phyloP scores from a whole-genome alignment of 2,888 invertebrate species.

The Poecilobothrus nobilitatus region DNA sequence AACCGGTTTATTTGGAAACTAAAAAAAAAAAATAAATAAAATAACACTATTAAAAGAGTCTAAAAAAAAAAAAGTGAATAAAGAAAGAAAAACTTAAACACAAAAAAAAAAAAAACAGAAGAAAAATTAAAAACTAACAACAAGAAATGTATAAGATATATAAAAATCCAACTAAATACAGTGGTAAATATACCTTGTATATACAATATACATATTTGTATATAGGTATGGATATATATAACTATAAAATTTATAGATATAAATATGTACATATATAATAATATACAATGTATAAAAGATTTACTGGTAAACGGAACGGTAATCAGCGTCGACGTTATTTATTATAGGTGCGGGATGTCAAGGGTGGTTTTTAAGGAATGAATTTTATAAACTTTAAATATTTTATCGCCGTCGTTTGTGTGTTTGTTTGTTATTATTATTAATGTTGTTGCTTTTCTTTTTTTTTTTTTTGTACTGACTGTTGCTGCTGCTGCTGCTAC shows the following conservation, averaged over 20 bases:
- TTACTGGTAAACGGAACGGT: background rate
- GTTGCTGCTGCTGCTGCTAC: too few species aligned
- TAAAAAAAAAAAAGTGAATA: background rate
- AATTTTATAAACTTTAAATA: constrained; percentile 4
- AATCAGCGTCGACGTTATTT: background rate
- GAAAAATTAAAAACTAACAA: background rate
- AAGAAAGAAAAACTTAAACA: background rate
- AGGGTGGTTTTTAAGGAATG: background rate
- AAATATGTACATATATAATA: background rate
- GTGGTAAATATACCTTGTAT: background rate
- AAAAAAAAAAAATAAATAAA: background rate
- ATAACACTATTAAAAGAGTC: background rate
- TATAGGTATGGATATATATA: background rate
- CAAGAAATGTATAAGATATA: background rate
- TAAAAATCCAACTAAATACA: background rate
- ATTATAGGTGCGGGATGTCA: background rate
- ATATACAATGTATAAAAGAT: background rate
- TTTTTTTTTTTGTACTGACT: too few species aligned
- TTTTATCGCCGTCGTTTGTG: background rate
- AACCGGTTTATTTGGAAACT: constrained; percentile 6
- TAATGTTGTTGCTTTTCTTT: too few species aligned
- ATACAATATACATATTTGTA: background rate
- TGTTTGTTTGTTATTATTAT: too few species aligned
- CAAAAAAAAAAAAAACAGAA: background rate
- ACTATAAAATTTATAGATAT: background rate